phyloP scores from a whole-genome alignment of 64 coral and sea anemone genomes.

The Montipora cactus region DNA sequence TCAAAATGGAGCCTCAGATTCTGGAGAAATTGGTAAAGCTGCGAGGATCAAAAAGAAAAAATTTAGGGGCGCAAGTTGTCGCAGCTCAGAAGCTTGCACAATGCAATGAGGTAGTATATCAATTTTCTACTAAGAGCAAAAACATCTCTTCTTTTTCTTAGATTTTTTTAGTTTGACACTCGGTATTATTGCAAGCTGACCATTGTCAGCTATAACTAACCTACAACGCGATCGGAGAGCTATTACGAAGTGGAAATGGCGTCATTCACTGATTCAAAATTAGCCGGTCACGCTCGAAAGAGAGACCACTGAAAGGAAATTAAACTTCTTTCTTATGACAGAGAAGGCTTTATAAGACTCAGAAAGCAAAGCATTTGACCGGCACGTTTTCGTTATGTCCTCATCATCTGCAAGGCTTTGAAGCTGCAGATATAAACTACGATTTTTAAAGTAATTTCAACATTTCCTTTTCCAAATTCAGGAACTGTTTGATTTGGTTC shows the following conservation, averaged over 20 bases:
- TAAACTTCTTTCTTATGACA: too few species aligned
- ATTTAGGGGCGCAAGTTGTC: constrained; percentile 79
- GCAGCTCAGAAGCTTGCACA: constrained; percentile 80
- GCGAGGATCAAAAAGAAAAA: constrained; percentile 73
- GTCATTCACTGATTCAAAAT: too few species aligned
- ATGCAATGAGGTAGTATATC: constrained; percentile 70
- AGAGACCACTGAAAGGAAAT: too few species aligned
- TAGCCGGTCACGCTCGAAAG: too few species aligned
- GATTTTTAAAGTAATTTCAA: neutral
- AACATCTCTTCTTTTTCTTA: neutral
- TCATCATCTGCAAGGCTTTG: neutral
- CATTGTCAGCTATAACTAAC: too few species aligned
- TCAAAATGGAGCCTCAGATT: constrained; percentile 85
- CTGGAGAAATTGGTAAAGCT: constrained; percentile 84
- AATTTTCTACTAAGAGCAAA: neutral
- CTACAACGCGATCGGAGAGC: too few species aligned
- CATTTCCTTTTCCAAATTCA: neutral
- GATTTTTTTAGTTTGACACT: too few species aligned
- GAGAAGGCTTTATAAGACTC: too few species aligned
- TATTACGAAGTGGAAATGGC: too few species aligned
- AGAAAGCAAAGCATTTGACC: too few species aligned
- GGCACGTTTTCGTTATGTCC: too few species aligned
- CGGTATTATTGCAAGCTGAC: too few species aligned
- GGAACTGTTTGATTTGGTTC: constrained; percentile 94
- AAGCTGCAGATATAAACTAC: neutral